Base-by-base conservation (phyloP, 2,888 invertebrate species). In the Serrognathus titanus region DNA sequence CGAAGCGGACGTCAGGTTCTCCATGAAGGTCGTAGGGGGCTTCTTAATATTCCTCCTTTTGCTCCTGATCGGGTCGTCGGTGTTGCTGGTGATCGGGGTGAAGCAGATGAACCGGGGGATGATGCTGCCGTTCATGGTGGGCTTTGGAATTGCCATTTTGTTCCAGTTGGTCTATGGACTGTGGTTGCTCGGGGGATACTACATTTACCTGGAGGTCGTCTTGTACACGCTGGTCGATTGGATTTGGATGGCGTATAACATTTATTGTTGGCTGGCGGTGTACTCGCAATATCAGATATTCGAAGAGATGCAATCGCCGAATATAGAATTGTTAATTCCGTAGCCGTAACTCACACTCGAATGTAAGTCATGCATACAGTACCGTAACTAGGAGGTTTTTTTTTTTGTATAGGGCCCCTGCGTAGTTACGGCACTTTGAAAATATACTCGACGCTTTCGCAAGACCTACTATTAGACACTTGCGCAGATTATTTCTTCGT, bases 161-260 rank as follows among this genome's bases (percentile, higher is more conserved):
- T 92, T 92, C 73, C 92, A 93, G 74, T 77, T 91, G 5, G 71
- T 86, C 2, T 93, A 92, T 74, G 91, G 93, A 4, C 77, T 94
- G 31, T 94, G 94, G 92, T 81, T 94, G 1, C 79, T 94, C 38
- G 91, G 90, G 60, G 92, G 93, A 60, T 94, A 94, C 71, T 94
- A 94, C 69, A 94, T 94, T 70, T 94, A 94, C 79, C 80, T 93
- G 69, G 88, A 91, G 55, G 85, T 87, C 41, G 90, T 92, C 1
- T 85, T 90, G 64, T 87, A 89, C 24, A 86, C 90, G 0, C 76
- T 94, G 0, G 73, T 90, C 3, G 83, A 88, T 69, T 92, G 92
- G 82, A 75, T 87, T 1, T 94, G 92, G 92, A 89, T 90, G 88
- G 79, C 86, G 0, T 93, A 92, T 71, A 92, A 94, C 80, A 83